These are phyloP conservation scores for Hydropsyche betteni DNA, from an alignment of 2,888 invertebrate species.

Conservation along the genomic window DNA sequence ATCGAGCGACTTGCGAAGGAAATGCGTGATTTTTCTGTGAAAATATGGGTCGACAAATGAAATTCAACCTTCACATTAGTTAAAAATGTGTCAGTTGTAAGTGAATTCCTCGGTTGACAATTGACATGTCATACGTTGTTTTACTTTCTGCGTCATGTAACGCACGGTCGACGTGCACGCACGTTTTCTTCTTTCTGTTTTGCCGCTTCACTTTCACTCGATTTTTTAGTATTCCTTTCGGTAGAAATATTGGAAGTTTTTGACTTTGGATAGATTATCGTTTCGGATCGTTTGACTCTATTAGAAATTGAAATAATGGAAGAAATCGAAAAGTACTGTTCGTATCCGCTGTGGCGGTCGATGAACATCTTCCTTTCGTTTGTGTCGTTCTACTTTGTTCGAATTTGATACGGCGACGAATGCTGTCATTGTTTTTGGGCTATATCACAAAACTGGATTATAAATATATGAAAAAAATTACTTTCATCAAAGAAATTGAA, in stretches of 20 bases:
- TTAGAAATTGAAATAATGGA: slow-evolving; percentile 4
- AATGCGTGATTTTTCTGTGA: neutral
- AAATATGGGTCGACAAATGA: slow-evolving; percentile 19
- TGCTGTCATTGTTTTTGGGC: too few species aligned
- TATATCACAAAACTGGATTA: too few species aligned
- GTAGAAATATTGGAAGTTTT: too few species aligned
- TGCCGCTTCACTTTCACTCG: slow-evolving; percentile 3
- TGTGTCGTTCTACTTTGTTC: too few species aligned
- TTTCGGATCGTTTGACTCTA: too few species aligned
- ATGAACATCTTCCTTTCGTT: too few species aligned
- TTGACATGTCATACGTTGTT: slow-evolving; percentile 5
- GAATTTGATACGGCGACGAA: too few species aligned
- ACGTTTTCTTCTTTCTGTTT: neutral
- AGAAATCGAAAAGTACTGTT: too few species aligned
- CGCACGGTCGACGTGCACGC: neutral
- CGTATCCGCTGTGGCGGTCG: too few species aligned
- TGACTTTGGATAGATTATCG: too few species aligned
- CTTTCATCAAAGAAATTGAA: too few species aligned
- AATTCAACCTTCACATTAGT: neutral
- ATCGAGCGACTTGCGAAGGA: slow-evolving; percentile 1
- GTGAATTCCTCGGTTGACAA: neutral
- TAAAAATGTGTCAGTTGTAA: neutral
- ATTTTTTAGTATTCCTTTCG: neutral
- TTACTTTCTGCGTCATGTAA: slow-evolving; percentile 11
- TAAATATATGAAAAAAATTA: too few species aligned